Percentiles rank a stretch among this genome's conserved stretches.
phyloP scores from a whole-genome alignment of 2,888 invertebrate genomes.

The Drosophila barbarae region DNA sequence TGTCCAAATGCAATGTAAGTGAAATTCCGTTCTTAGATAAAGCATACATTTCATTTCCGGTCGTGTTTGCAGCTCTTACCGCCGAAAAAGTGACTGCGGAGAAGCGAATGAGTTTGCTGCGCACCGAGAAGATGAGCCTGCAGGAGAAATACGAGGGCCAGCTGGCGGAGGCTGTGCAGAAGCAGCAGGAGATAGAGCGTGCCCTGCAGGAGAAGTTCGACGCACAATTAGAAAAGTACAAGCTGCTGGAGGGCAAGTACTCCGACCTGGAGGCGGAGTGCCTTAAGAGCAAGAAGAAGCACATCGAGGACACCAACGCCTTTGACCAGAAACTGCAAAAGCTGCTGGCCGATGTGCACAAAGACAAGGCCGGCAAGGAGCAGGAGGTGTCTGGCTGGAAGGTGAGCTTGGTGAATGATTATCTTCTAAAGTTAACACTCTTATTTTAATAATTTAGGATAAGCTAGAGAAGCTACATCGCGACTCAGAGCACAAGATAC shows the following conservation, averaged over 20 bases:
- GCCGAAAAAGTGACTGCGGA: constrained; percentile 83
- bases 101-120: constrained; percentile 82
- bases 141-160: constrained; percentile 81
- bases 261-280: constrained; percentile 81
- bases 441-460: constrained; percentile 52
- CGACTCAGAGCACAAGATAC: constrained; percentile 61
- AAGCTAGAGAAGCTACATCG: constrained; percentile 70
- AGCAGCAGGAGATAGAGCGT: constrained; percentile 80
- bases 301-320: constrained; percentile 80
- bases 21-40: rapidly evolving
- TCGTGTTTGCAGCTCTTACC: constrained; percentile 81
- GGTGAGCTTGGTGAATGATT: constrained; percentile 63
- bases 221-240: constrained; percentile 82
- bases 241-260: constrained; percentile 81
- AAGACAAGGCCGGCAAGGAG: constrained; percentile 76
- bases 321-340: constrained; percentile 80
- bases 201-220: constrained; percentile 81
- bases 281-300: constrained; percentile 80
- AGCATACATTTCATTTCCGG: background rate
- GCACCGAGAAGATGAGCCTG: constrained; percentile 81
- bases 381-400: constrained; percentile 79
- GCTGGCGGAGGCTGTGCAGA: constrained; percentile 80
- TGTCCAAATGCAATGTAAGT: constrained; percentile 82
- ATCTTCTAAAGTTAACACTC: background rate
- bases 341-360: constrained; percentile 80